Percentiles rank a stretch among this genome's conserved stretches.
phyloP scores from a whole-genome alignment of 1,140 invertebrate species.

The Mactra quadrangularis region DNA sequence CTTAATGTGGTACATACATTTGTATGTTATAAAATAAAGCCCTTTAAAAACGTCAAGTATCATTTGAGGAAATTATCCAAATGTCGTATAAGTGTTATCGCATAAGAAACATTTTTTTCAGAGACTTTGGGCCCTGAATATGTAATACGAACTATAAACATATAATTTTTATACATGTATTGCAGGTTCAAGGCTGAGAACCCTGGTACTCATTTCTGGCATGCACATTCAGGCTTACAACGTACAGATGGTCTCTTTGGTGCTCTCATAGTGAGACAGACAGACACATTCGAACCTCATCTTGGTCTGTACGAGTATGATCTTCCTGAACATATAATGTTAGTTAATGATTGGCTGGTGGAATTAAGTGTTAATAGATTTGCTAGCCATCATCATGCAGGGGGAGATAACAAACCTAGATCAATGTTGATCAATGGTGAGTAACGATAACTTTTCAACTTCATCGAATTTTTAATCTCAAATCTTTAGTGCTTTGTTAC shows the following conservation, averaged over 20 bases:
- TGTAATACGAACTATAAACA: too few relatives aligned
- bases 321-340: slow-evolving; percentile 71
- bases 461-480: too few relatives aligned
- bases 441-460: background rate
- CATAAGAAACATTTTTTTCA: too few relatives aligned
- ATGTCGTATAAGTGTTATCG: too few relatives aligned
- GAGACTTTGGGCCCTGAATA: too few relatives aligned
- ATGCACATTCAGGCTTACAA: slow-evolving; percentile 94
- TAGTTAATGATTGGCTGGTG: slow-evolving; percentile 73
- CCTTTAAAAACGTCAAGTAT: too few relatives aligned
- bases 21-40: too few relatives aligned
- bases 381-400: slow-evolving; percentile 65
- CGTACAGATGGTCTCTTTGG: slow-evolving; percentile 89
- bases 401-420: slow-evolving; percentile 70
- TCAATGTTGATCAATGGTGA: slow-evolving; percentile 83
- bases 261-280: slow-evolving; percentile 66
- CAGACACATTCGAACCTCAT: slow-evolving; percentile 65
- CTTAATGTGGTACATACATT: too few relatives aligned
- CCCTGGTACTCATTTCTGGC: slow-evolving; percentile 94
- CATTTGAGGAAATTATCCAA: too few relatives aligned
- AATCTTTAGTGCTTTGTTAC: too few relatives aligned
- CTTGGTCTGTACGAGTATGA: slow-evolving; percentile 72
- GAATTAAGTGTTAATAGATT: slow-evolving; percentile 67
- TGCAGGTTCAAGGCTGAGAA: slow-evolving; percentile 82
- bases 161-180: too few relatives aligned